Percentiles rank a stretch among this genome's conserved stretches.
Conservation (phyloP, 2,113 vertebrate genomes). For the Pluvialis apricaria region DNA sequence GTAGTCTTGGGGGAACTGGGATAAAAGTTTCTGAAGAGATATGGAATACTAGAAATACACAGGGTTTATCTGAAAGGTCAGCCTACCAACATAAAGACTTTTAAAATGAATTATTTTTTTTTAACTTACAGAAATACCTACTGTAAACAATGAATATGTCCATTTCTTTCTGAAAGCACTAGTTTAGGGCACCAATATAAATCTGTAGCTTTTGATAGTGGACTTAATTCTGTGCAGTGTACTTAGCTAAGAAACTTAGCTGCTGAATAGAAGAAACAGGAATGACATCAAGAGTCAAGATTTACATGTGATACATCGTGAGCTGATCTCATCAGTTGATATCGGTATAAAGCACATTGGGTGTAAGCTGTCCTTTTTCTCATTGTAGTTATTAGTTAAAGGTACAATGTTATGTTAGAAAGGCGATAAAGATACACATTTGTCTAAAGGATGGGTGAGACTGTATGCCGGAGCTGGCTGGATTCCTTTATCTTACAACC, state of each 20-base stretch:
- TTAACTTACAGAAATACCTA: background rate
- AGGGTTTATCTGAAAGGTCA: background rate
- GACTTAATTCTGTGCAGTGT: background rate
- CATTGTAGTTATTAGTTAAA: background rate
- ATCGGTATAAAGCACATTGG: background rate
- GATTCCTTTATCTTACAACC: background rate
- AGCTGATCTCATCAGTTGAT: background rate
- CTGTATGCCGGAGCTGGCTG: background rate
- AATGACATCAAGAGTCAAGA: background rate
- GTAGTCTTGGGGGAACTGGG: background rate
- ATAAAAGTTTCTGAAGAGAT: background rate
- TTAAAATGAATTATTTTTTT: background rate
- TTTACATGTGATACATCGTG: background rate
- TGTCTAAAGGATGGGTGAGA: background rate
- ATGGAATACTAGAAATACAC: background rate
- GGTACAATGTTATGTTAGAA: background rate
- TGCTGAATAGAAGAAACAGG: background rate
- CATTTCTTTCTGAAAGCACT: background rate
- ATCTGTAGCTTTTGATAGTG: background rate
- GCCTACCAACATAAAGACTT: background rate
- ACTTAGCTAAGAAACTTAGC: background rate
- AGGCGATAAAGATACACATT: background rate
- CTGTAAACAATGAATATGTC: background rate
- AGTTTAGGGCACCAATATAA: background rate
- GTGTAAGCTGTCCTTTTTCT: background rate